Percentiles rank a stretch among this genome's conserved stretches.
These are phyloP conservation scores for Camelus bactrianus DNA, from an alignment of 2,113 vertebrate genomes.

Conservation along the genomic window DNA sequence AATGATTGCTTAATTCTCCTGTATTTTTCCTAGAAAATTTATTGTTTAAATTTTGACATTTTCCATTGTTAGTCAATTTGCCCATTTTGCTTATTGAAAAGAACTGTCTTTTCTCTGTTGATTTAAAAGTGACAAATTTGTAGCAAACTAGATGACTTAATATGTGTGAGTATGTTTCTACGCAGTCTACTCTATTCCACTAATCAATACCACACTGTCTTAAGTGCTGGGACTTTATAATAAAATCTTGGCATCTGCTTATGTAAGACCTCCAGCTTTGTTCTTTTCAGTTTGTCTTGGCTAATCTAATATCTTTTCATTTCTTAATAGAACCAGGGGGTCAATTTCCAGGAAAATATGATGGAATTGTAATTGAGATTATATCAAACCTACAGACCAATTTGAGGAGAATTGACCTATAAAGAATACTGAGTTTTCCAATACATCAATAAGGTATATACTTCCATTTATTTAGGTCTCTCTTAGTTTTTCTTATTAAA, in stretches of 20 bases:
- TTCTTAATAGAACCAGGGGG: background rate
- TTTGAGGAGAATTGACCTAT: background rate
- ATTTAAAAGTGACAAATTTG: background rate
- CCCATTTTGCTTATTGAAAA: background rate
- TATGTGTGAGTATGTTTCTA: background rate
- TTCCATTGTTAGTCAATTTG: background rate
- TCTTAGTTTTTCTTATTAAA: background rate
- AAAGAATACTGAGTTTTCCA: background rate
- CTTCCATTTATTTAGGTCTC: background rate
- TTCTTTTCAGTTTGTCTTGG: background rate
- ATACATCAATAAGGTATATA: background rate
- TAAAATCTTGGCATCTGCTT: background rate
- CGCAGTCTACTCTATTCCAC: background rate
- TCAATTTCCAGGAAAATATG: background rate
- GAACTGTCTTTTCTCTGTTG: background rate
- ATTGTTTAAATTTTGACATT: background rate
- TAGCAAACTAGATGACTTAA: background rate
- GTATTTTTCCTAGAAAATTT: background rate
- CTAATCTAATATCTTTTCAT: background rate
- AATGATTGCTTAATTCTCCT: background rate
- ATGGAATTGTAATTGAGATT: background rate
- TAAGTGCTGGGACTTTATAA: background rate
- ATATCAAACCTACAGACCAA: background rate
- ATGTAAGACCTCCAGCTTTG: background rate
- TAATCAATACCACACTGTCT: background rate